These are phyloP conservation scores for Heliconius hewitsoni DNA, from an alignment of 1,140 invertebrate genomes.

Conservation along the genomic window DNA sequence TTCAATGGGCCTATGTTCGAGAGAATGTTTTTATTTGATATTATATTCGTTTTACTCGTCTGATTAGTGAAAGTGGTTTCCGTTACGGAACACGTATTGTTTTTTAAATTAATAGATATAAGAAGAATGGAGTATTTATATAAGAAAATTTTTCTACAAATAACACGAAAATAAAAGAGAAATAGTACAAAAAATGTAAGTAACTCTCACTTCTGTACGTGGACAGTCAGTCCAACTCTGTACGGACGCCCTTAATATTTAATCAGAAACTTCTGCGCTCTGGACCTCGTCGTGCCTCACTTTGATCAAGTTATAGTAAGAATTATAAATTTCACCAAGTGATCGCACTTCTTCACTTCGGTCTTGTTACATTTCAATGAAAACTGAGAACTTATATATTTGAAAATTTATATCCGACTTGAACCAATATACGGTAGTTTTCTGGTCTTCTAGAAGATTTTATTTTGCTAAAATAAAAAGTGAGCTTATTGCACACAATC, in stretches of 20 bases:
- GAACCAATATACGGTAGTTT: background rate
- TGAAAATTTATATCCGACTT: background rate
- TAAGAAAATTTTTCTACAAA: too few species aligned
- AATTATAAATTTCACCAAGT: slow-evolving; percentile 53
- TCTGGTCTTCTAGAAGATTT: background rate
- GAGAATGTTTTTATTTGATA: too few species aligned
- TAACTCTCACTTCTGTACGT: background rate
- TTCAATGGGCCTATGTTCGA: too few species aligned
- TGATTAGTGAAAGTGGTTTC: background rate
- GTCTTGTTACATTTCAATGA: slow-evolving; percentile 32
- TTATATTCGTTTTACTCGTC: background rate
- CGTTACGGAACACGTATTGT: background rate
- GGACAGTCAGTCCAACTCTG: slow-evolving; percentile 41
- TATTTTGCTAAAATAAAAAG: background rate
- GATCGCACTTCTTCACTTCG: slow-evolving; percentile 33
- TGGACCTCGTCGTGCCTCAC: slow-evolving; percentile 44
- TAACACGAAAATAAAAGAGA: background rate
- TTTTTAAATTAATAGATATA: background rate
- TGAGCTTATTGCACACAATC: background rate
- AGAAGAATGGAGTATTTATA: too few species aligned
- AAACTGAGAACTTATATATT: background rate
- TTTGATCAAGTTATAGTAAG: slow-evolving; percentile 54
- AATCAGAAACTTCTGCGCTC: slow-evolving; percentile 64
- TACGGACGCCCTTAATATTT: slow-evolving; percentile 63
- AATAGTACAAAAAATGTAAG: background rate